Evolutionary conservation across 2,113 vertebrate species (phyloP).

Genomic region (Talpa occidentalis): DNA sequence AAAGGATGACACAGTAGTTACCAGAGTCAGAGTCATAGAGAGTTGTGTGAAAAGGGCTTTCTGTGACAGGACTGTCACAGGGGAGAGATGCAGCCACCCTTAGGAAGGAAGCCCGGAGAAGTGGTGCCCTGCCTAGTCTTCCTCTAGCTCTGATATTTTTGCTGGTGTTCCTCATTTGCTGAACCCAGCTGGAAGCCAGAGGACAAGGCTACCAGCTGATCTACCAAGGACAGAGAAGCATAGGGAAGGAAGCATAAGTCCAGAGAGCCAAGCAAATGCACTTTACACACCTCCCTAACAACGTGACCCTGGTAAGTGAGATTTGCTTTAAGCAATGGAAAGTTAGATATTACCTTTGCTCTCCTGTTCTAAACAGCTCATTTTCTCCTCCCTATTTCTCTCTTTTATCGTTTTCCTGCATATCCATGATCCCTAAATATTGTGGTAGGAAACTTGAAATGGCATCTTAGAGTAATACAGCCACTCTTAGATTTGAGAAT

Average conservation of each 20-base stretch:
- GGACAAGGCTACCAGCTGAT: not conserved
- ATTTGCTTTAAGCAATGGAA: not conserved
- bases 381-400: not conserved
- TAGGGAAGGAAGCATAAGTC: not conserved
- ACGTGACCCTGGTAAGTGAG: not conserved
- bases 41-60: not conserved
- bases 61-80: not conserved
- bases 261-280: not conserved
- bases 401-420: not conserved
- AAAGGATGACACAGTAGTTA: not conserved
- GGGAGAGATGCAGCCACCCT: not conserved
- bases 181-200: not conserved
- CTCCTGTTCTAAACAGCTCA: rapidly evolving
- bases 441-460: not conserved
- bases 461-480: not conserved
- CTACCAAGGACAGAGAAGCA: not conserved
- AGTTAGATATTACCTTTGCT: not conserved
- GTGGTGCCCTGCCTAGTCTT: rapidly evolving
- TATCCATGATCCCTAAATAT: not conserved
- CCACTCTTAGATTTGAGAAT: not conserved
- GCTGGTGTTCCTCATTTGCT: not conserved
- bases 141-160: not conserved
- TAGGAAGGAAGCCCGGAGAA: not conserved
- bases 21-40: not conserved
- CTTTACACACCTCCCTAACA: not conserved